Evolutionary conservation across 1,140 invertebrate species (phyloP).

Genomic region (Danaus plexippus): DNA sequence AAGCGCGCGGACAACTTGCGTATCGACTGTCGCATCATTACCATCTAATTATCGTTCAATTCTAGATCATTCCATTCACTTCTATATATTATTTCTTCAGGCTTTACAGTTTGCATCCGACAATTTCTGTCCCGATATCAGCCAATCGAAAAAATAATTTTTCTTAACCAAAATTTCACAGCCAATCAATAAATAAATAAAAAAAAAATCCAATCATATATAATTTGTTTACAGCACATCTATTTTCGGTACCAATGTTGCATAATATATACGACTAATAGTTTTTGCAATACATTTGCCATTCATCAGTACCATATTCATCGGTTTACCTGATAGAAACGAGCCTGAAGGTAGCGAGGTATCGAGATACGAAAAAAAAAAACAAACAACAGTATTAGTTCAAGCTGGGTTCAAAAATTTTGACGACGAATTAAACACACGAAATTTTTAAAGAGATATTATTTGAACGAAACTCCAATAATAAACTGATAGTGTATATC

Average conservation of each 20-base stretch:
- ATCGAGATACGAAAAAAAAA: constrained; percentile 65
- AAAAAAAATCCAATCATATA: constrained; percentile 32
- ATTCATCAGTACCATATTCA: constrained; percentile 60
- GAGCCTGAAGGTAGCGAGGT: constrained; percentile 78
- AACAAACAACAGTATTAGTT: constrained; percentile 50
- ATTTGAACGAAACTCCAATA: constrained; percentile 14
- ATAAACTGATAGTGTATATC: too few species aligned
- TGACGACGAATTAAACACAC: constrained; percentile 1
- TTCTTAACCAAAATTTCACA: constrained; percentile 28
- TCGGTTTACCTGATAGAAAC: constrained; percentile 80
- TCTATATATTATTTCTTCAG: too few species aligned
- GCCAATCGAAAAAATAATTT: neutral
- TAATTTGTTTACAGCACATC: constrained; percentile 50
- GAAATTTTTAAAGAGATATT: constrained; percentile 6
- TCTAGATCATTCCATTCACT: too few species aligned
- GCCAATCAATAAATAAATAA: constrained; percentile 45
- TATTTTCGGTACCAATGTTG: constrained; percentile 41
- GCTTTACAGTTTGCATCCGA: neutral
- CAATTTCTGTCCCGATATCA: constrained; percentile 8
- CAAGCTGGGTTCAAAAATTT: constrained; percentile 39
- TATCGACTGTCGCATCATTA: constrained; percentile 40
- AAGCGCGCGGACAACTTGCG: constrained; percentile 37
- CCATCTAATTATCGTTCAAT: constrained; percentile 28
- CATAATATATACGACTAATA: constrained; percentile 62
- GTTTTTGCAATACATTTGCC: constrained; percentile 66